Evolutionary conservation across 2,888 invertebrate genomes (phyloP), one percentile per base, ranked within the genome.

Genomic region (Toxonevra muliebris): DNA sequence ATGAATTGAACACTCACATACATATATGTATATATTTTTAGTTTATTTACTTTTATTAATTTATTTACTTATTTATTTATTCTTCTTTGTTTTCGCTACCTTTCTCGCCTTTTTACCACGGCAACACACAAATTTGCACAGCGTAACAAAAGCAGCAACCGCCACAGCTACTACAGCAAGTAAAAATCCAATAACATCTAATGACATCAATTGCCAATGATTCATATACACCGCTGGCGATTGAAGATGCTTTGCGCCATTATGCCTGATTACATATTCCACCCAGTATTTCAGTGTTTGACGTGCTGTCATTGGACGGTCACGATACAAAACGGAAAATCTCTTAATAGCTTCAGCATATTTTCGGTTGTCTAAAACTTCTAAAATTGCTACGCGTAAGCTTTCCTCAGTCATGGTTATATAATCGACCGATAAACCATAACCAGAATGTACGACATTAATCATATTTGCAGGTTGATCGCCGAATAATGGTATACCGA

Each of bases 391-490:
- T 2, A 61, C 45, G 10, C 69, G 50, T 10, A 80, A 74, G 0
- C 50, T 59, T 5, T 76, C 65, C 41, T 69, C 76, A 9, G 55
- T 76, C 7, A 80, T 50, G 1, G 65, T 69, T 2, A 52, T 1
- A 48, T 72, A 75, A 11, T 76, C 70, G 7, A 79, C 50, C 7
- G 48, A 54, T 12, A 77, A 54, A 8, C 78, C 80, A 57, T 70
- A 79, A 2, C 92, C 93, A 67, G 90, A 89, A 1, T 86, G 77
- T 82, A 89, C 90, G 0, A 92, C 91, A 84, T 91, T 91, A 0
- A 90, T 90, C 0, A 92, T 90, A 79, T 93, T 93, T 1, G 90
- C 88, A 72, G 91, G 91, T 81, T 93, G 93, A 79, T 93, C 93
- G 75, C 91, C 92, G 82, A 92, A 93, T 1, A 93, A 90, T 0